phyloP scores from a whole-genome alignment of 2,797 vertebrate species.

The Pelobates cultripes region DNA sequence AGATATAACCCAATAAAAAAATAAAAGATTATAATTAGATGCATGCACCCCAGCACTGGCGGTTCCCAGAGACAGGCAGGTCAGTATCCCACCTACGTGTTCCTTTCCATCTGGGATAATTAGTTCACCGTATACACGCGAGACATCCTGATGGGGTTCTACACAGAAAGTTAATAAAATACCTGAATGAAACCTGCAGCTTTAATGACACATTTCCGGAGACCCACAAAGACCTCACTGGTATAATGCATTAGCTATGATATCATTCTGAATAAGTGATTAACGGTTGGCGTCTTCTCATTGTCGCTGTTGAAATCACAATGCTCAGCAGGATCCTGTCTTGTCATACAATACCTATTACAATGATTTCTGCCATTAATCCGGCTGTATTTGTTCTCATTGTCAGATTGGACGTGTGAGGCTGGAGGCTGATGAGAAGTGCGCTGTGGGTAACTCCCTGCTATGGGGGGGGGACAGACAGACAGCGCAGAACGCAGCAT shows the following conservation, averaged over 20 bases:
- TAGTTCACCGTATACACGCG: background rate
- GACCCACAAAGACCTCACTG: constrained; percentile 7
- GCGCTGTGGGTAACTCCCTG: constrained; percentile 20
- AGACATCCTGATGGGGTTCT: background rate
- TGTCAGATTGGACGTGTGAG: constrained; percentile 2
- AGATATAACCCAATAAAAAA: no score
- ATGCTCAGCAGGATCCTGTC: constrained; percentile 26
- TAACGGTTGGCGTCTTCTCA: background rate
- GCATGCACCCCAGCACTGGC: no score
- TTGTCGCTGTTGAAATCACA: constrained; percentile 13
- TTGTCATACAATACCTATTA: constrained; percentile 21
- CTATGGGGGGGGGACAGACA: constrained; percentile 24
- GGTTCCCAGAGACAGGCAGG: no score
- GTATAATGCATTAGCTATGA: constrained; percentile 10
- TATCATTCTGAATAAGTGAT: constrained; percentile 33
- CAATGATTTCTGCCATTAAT: constrained; percentile 46
- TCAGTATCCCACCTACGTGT: no score
- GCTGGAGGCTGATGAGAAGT: background rate
- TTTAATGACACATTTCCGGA: constrained; percentile 8
- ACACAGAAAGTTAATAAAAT: constrained; percentile 8
- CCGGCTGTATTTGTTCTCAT: constrained; percentile 27
- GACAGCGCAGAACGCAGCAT: constrained; percentile 30
- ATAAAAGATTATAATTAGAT: no score
- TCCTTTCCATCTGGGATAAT: background rate
- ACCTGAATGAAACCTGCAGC: constrained; percentile 1